These are phyloP conservation scores for Tetramorium bicarinatum DNA, from an alignment of 2,888 invertebrate species.

Conservation along the genomic window DNA sequence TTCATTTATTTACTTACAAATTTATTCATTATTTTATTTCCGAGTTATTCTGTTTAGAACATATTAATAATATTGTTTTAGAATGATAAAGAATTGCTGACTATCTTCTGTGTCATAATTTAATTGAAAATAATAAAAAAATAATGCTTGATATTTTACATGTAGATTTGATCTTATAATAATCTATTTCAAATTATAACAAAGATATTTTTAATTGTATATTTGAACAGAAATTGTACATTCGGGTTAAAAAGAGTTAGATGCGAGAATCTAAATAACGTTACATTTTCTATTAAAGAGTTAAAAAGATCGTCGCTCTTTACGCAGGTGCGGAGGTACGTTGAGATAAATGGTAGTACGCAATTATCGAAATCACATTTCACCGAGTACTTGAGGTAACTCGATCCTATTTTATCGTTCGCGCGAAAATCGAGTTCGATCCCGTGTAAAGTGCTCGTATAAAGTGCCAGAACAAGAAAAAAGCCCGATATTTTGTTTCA, in stretches of 20 bases:
- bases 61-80: not conserved
- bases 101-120: not conserved
- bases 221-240: not conserved
- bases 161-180: not conserved
- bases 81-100: not conserved
- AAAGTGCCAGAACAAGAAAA: conserved; percentile 46
- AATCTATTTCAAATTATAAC: not conserved
- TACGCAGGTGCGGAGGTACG: not conserved
- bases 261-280: not conserved
- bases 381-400: conserved; percentile 56
- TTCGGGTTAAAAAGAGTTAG: not conserved
- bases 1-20: not conserved
- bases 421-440: conserved; percentile 45
- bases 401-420: conserved; percentile 52
- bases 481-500: conserved; percentile 72
- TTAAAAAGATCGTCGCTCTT: conserved; percentile 22
- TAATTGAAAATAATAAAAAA: not conserved
- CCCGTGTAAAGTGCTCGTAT: conserved; percentile 29
- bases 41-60: not conserved
- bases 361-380: conserved; percentile 68
- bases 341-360: conserved; percentile 3
- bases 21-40: not conserved
- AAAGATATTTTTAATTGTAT: not conserved
- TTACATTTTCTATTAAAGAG: not conserved
- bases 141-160: not conserved